Evolutionary conservation across 2,113 vertebrate species (phyloP).

Genomic region (Vimba vimba): DNA sequence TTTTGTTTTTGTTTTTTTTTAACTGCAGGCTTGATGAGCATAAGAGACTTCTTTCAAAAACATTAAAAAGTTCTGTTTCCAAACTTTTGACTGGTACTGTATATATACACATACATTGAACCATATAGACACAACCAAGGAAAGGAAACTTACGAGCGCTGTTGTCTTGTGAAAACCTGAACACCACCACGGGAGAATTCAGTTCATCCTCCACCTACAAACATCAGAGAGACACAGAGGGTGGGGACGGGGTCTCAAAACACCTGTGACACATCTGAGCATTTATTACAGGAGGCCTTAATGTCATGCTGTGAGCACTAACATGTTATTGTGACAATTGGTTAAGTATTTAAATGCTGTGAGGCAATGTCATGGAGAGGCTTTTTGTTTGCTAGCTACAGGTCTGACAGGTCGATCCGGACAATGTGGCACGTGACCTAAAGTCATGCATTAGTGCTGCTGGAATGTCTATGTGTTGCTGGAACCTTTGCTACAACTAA

Average conservation of each 20-base stretch:
- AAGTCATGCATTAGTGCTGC: slow-evolving; percentile 38
- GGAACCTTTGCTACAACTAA: slow-evolving; percentile 11
- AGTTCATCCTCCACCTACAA: slow-evolving; percentile 92
- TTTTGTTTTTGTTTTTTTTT: too few species aligned
- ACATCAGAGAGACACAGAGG: slow-evolving; percentile 55
- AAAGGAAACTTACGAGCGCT: slow-evolving; percentile 76
- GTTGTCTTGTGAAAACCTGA: slow-evolving; percentile 82
- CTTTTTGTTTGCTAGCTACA: slow-evolving; percentile 36
- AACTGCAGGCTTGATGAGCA: too few species aligned
- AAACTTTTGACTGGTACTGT: too few species aligned
- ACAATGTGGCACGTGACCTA: slow-evolving; percentile 34
- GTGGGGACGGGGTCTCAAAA: slow-evolving; percentile 32
- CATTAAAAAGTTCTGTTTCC: too few species aligned
- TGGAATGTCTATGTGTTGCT: slow-evolving; percentile 27
- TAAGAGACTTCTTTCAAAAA: too few species aligned
- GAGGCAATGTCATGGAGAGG: slow-evolving; percentile 54
- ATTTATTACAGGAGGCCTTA: slow-evolving; percentile 26
- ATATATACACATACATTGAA: too few species aligned
- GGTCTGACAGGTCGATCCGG: slow-evolving; percentile 41
- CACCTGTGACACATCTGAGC: slow-evolving; percentile 40
- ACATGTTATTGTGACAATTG: slow-evolving; percentile 42
- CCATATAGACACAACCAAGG: background rate
- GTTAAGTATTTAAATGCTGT: slow-evolving; percentile 30
- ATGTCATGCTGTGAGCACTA: slow-evolving; percentile 54
- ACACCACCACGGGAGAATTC: slow-evolving; percentile 91